Evolutionary conservation across 2,888 invertebrate species (phyloP).

Genomic region (Drosophila neonasuta): DNA sequence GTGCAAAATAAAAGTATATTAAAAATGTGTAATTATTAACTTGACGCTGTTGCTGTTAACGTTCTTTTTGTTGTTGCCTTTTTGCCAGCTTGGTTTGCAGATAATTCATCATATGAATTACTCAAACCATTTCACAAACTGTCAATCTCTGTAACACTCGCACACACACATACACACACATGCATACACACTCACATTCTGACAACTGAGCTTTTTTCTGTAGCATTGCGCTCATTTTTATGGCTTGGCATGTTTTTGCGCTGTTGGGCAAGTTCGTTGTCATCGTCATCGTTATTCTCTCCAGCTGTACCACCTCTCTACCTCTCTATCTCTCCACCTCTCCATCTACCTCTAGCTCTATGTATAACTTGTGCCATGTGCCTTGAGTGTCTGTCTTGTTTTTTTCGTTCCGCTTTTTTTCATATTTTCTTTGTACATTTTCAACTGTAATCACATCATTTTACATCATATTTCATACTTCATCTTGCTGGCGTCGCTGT

Average conservation of each 20-base stretch:
- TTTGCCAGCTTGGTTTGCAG: constrained; percentile 10
- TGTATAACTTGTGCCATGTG: constrained; percentile 40
- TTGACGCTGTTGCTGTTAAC: constrained; percentile 6
- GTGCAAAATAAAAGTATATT: not conserved
- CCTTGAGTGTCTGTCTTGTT: constrained; percentile 16
- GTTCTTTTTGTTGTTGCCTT: not conserved
- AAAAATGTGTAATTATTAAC: constrained; percentile 16
- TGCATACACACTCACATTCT: constrained; percentile 14
- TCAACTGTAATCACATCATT: constrained; percentile 72
- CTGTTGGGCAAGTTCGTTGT: constrained; percentile 39
- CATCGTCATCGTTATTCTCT: constrained; percentile 36
- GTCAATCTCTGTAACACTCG: constrained; percentile 58
- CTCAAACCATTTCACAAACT: constrained; percentile 67
- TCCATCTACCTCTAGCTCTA: constrained; percentile 21
- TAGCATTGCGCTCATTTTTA: constrained; percentile 54
- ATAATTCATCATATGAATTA: constrained; percentile 66
- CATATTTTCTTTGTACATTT: constrained; percentile 55
- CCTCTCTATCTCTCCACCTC: constrained; percentile 4
- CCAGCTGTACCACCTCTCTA: constrained; percentile 18
- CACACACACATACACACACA: constrained; percentile 12
- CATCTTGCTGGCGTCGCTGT: constrained; percentile 47
- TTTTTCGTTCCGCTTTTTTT: constrained; percentile 29
- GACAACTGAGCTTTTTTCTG: constrained; percentile 25
- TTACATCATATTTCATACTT: constrained; percentile 70
- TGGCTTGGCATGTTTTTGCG: constrained; percentile 52